Percentiles rank a stretch among this genome's conserved stretches.
These are phyloP conservation scores for Emydocephalus ijimae DNA, from an alignment of 2,113 vertebrate species.

Conservation along the genomic window DNA sequence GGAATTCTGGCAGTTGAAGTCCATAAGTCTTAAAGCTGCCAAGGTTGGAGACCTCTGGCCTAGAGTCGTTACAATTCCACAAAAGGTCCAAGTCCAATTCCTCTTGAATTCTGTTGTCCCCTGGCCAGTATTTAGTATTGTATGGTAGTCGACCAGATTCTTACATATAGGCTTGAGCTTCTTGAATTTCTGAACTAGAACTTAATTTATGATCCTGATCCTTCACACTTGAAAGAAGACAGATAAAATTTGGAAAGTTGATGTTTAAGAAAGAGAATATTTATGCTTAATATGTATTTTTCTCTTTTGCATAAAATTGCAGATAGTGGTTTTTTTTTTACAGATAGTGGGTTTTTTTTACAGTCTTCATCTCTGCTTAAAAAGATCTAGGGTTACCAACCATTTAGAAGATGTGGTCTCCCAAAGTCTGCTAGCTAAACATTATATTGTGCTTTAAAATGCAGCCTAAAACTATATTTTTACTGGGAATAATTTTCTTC, in stretches of 20 bases:
- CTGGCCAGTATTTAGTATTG: not conserved
- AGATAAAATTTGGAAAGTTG: not conserved
- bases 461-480: not conserved
- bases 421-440: not conserved
- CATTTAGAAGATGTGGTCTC: not conserved
- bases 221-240: not conserved
- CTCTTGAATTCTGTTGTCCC: not conserved
- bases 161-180: not conserved
- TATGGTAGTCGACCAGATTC: not conserved
- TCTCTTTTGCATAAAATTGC: not conserved
- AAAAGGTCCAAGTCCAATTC: not conserved
- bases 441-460: not conserved
- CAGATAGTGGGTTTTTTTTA: not conserved
- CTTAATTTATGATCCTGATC: not conserved
- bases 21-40: not conserved
- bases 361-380: not conserved
- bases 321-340: not conserved
- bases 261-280: not conserved
- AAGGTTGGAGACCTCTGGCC: not conserved
- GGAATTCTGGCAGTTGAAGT: not conserved
- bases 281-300: not conserved
- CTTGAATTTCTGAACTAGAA: not conserved
- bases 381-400: not conserved
- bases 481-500: not conserved
- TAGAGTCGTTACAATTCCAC: not conserved